These are phyloP conservation scores for Drosophila conformis DNA, from an alignment of 2,888 invertebrate genomes.

Conservation along the genomic window DNA sequence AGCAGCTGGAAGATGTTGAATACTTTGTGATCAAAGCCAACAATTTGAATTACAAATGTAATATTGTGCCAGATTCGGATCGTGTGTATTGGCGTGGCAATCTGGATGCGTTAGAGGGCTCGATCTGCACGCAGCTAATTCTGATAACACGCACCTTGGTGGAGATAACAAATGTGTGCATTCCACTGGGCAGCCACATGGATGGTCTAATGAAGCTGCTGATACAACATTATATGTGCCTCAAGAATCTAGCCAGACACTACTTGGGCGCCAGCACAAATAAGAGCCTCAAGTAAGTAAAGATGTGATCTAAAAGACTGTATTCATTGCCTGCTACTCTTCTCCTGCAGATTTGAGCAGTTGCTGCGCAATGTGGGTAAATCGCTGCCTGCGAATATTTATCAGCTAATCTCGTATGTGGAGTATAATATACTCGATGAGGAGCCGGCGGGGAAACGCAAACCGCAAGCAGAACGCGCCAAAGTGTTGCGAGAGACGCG, in stretches of 20 bases:
- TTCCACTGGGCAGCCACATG: constrained; percentile 86
- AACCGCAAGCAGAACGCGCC: constrained; percentile 85
- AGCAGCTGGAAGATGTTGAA: constrained; percentile 83
- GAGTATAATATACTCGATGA: constrained; percentile 85
- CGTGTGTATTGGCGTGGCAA: constrained; percentile 85
- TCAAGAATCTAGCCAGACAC: constrained; percentile 87
- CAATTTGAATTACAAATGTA: constrained; percentile 84
- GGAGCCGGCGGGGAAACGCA: constrained; percentile 75
- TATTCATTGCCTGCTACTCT: neutral
- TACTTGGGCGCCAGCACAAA: constrained; percentile 86
- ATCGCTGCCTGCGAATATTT: constrained; percentile 86
- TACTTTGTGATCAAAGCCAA: constrained; percentile 85
- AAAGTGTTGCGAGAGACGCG: constrained; percentile 87
- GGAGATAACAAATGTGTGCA: constrained; percentile 85
- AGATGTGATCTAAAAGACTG: neutral
- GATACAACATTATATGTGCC: constrained; percentile 86
- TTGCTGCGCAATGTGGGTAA: constrained; percentile 86
- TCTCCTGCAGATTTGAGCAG: constrained; percentile 85
- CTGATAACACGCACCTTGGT: constrained; percentile 86
- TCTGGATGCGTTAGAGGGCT: constrained; percentile 86
- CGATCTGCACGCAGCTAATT: constrained; percentile 87
- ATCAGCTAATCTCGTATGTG: constrained; percentile 86
- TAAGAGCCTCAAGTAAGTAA: constrained; percentile 75
- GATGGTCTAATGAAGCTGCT: constrained; percentile 87
- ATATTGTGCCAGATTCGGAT: constrained; percentile 85